phyloP scores from a whole-genome alignment of 2,888 invertebrate genomes.

The Fissipunctia ypsillon region DNA sequence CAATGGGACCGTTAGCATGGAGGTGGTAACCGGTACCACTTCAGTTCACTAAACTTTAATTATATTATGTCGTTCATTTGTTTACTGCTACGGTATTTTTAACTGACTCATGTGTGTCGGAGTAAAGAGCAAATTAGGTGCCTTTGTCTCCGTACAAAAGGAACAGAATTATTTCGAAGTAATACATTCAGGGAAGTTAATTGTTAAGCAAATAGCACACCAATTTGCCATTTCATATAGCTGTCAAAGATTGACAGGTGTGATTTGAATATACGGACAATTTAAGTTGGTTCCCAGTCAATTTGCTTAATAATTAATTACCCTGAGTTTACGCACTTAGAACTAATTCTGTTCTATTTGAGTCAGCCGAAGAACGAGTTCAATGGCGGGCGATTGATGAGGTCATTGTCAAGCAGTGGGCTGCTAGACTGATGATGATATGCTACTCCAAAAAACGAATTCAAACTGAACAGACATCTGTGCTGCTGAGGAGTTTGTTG shows the following conservation, averaged over 20 bases:
- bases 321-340: neutral
- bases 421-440: neutral
- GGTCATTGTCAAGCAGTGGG: neutral
- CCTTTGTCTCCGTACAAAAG: conserved; percentile 8
- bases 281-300: neutral
- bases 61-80: conserved; percentile 37
- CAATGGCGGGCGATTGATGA: neutral
- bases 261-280: neutral
- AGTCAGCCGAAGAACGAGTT: neutral
- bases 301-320: neutral
- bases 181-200: neutral
- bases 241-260: neutral
- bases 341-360: neutral
- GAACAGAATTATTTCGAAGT: neutral
- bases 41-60: conserved; percentile 53
- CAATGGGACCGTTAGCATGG: conserved; percentile 60
- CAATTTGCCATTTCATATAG: neutral
- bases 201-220: neutral
- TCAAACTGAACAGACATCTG: neutral
- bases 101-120: neutral
- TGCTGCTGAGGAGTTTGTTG: neutral
- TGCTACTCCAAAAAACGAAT: too few relatives aligned
- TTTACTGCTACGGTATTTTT: conserved; percentile 35
- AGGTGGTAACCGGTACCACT: conserved; percentile 50
- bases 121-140: neutral